Evolutionary conservation across 2,888 invertebrate genomes (phyloP).

Genomic region (Synanthedon vespiformis): DNA sequence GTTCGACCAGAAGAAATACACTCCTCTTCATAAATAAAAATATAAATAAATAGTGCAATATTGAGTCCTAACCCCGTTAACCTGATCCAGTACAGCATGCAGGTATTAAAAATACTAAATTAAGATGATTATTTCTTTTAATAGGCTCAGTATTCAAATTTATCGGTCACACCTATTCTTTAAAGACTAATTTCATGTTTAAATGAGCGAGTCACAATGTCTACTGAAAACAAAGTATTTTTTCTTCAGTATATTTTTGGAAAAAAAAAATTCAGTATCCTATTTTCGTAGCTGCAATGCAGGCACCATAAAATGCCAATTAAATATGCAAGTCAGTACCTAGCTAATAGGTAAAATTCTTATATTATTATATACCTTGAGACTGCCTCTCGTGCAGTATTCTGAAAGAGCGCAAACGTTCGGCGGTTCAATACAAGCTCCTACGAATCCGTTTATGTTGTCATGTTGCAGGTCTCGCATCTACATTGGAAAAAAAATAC

Average conservation of each 20-base stretch:
- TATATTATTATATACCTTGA: conserved; percentile 74
- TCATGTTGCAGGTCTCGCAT: conserved; percentile 91
- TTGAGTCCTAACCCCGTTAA: no score
- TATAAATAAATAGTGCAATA: background rate
- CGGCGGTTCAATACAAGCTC: conserved; percentile 91
- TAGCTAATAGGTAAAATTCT: background rate
- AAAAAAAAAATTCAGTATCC: no score
- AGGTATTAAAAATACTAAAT: background rate
- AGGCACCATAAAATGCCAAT: background rate
- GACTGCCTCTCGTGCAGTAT: conserved; percentile 90
- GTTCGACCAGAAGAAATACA: no score
- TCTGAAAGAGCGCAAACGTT: conserved; percentile 90
- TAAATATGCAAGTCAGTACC: background rate
- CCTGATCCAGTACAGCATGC: no score
- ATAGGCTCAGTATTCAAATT: no score
- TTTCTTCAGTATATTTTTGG: no score
- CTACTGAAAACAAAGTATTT: no score
- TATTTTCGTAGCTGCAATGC: background rate
- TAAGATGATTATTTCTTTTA: no score
- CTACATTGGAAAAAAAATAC: conserved; percentile 46
- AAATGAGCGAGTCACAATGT: no score
- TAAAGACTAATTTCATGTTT: no score
- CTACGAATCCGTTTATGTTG: conserved; percentile 92
- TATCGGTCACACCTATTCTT: no score
- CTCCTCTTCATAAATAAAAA: background rate